phyloP scores from a whole-genome alignment of 2,113 vertebrate genomes.

The Dicerorhinus sumatrensis region DNA sequence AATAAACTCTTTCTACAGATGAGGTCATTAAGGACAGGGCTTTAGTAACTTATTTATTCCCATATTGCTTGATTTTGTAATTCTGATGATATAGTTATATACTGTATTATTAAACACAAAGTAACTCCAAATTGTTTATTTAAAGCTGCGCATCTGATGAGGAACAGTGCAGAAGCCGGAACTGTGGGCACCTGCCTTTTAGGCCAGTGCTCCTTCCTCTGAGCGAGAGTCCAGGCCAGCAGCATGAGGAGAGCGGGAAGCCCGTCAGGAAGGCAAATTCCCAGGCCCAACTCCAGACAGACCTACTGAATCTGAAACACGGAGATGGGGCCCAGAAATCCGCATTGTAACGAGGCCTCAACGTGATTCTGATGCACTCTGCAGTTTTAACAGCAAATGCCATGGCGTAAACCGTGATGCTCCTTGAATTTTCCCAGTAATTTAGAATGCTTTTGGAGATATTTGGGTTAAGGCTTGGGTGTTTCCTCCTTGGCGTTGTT shows the following conservation, averaged over 20 bases:
- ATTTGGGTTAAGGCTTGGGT: not conserved
- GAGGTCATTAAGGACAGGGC: not conserved
- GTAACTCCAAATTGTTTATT: not conserved
- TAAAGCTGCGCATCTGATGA: not conserved
- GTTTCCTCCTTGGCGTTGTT: not conserved
- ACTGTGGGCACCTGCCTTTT: accelerated
- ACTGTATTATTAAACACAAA: not conserved
- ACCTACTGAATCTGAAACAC: not conserved
- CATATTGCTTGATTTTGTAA: not conserved
- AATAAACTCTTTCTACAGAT: not conserved
- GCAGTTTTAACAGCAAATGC: not conserved
- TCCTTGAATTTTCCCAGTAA: not conserved
- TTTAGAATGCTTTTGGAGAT: not conserved
- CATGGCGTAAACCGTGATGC: not conserved
- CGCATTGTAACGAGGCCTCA: not conserved
- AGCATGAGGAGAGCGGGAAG: accelerated
- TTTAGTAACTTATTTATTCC: not conserved
- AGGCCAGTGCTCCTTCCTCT: not conserved
- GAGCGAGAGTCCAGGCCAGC: no score
- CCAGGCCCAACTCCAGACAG: not conserved
- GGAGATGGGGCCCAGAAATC: not conserved
- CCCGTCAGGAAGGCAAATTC: not conserved
- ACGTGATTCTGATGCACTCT: not conserved
- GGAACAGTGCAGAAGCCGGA: not conserved
- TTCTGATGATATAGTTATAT: not conserved